Evolutionary conservation across 2,797 vertebrate species (phyloP).

Genomic region (Chrosomus eos): DNA sequence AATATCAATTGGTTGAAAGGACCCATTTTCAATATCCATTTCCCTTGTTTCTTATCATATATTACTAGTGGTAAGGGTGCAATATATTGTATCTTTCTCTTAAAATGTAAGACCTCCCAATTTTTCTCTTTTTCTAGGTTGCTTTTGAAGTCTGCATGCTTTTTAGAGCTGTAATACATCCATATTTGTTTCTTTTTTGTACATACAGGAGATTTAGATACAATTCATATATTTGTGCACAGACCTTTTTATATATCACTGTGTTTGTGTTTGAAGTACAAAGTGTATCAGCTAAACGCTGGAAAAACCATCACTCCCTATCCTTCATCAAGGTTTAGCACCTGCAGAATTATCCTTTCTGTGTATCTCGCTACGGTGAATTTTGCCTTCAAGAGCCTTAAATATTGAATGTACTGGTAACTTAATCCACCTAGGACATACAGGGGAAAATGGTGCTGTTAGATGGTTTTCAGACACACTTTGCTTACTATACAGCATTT

Average conservation of each 20-base stretch:
- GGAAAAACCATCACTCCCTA: background rate
- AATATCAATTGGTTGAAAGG: conserved; percentile 7
- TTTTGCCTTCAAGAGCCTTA: conserved; percentile 36
- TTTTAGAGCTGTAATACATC: background rate
- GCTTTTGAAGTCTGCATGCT: background rate
- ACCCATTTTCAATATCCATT: background rate
- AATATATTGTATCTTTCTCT: background rate
- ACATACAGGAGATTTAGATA: accelerated
- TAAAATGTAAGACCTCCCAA: background rate
- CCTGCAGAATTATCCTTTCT: conserved; percentile 45
- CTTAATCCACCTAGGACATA: conserved; percentile 32
- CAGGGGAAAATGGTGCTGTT: background rate
- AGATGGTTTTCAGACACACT: conserved; percentile 7
- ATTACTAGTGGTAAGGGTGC: background rate
- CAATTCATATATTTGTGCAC: background rate
- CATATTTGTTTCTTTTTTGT: background rate
- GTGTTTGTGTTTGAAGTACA: conserved; percentile 10
- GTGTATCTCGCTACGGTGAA: background rate
- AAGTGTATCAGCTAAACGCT: background rate
- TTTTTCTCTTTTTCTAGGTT: background rate
- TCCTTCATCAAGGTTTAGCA: conserved; percentile 40
- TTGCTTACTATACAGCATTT: background rate
- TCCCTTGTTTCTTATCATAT: background rate
- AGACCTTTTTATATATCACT: background rate
- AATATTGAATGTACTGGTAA: conserved; percentile 45